Evolutionary conservation across 2,113 vertebrate species (phyloP).

Genomic region (Chaetodon auriga): DNA sequence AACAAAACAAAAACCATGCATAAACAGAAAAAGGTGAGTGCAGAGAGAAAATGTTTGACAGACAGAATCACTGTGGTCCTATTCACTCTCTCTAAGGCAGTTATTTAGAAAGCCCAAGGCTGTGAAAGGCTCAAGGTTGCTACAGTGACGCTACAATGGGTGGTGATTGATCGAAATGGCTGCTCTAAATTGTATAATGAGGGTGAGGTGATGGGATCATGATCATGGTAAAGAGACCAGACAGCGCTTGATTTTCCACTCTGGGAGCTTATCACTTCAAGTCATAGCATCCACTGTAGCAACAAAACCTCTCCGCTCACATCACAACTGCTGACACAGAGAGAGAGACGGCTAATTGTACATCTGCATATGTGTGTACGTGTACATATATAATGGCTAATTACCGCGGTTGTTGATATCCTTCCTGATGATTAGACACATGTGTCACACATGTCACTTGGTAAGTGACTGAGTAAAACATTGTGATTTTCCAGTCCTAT

Average conservation of each 20-base stretch:
- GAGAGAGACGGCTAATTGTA: background rate
- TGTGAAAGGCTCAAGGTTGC: conserved; percentile 60
- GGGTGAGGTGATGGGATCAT: conserved; percentile 66
- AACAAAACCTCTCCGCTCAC: conserved; percentile 39
- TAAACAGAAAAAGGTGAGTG: background rate
- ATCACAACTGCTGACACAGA: conserved; percentile 15
- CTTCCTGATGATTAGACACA: conserved; percentile 4
- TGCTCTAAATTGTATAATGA: conserved; percentile 73
- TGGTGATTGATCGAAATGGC: conserved; percentile 67
- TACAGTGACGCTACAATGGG: conserved; percentile 48
- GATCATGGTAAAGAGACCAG: conserved; percentile 60
- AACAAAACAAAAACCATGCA: background rate
- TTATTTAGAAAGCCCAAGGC: conserved; percentile 37
- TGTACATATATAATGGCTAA: background rate
- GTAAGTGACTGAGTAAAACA: background rate
- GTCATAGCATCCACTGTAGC: conserved; percentile 56
- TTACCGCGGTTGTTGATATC: conserved; percentile 25
- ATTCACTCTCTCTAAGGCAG: conserved; percentile 22
- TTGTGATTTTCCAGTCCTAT: conserved; percentile 13
- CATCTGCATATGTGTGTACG: background rate
- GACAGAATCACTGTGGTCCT: conserved; percentile 30
- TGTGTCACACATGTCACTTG: background rate
- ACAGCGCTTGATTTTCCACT: conserved; percentile 60
- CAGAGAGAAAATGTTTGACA: conserved; percentile 22
- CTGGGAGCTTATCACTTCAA: conserved; percentile 61